Conservation (phyloP, 2,888 invertebrate genomes). For the Meliscaeva auricollis region DNA sequence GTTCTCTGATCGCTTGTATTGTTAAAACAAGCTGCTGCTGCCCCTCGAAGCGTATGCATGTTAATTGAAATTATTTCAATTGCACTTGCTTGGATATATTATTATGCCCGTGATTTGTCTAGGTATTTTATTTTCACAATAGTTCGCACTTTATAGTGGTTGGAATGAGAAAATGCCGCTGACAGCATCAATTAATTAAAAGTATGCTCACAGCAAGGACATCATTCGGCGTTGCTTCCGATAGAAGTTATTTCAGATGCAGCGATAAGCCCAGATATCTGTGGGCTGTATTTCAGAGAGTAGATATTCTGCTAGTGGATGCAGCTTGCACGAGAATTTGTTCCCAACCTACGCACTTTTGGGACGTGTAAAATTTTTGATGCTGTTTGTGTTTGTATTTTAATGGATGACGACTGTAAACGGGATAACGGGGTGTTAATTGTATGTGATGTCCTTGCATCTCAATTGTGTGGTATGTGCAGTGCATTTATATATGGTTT, state of each 20-base stretch:
- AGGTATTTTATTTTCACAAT: background rate
- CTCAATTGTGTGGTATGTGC: background rate
- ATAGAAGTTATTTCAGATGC: background rate
- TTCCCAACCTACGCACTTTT: conserved; percentile 6
- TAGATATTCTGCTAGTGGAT: background rate
- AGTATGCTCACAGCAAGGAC: conserved; percentile 6
- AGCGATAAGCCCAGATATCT: background rate
- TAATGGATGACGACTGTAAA: background rate
- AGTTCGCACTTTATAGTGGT: background rate
- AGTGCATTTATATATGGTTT: background rate
- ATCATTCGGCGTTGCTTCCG: no score
- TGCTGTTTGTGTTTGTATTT: background rate
- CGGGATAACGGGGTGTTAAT: background rate
- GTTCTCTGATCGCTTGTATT: background rate
- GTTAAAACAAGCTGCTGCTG: background rate
- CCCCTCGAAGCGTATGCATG: background rate
- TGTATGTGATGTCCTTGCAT: conserved; percentile 6
- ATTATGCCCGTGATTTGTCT: conserved; percentile 9
- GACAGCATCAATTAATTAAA: conserved; percentile 17
- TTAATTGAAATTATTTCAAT: conserved; percentile 59
- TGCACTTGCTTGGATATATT: conserved; percentile 33
- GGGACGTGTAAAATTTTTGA: background rate
- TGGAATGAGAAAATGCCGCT: background rate
- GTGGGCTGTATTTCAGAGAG: background rate
- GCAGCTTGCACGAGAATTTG: background rate